Evolutionary conservation across 2,888 invertebrate genomes (phyloP), one percentile per base, ranked within the genome.

Genomic region (Dicyrtomina minuta): DNA sequence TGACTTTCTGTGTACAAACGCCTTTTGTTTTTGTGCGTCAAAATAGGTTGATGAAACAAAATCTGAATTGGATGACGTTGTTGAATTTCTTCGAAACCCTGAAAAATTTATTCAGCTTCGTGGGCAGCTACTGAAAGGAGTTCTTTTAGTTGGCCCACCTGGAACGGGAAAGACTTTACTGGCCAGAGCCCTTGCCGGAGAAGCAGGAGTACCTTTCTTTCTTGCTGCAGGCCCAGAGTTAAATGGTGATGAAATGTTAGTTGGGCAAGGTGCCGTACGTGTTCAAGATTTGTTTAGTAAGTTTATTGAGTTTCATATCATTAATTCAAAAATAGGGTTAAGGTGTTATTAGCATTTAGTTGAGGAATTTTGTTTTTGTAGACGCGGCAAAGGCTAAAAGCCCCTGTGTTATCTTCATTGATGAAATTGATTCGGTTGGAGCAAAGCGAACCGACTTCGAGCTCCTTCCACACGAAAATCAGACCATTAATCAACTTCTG

Each of bases 351-450:
- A n/a, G n/a, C n/a, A n/a, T n/a, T 17, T 46, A 20, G 4, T 46
- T 46, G 4, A 51, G 70, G n/a, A n/a, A n/a, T 8, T 33, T 33
- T 74, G 55, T 61, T 53, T 70, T 82, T 83, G 26, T 81, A 95
- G 95, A 92, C 82, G 91, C 93, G 5, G 98, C 98, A 2, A 97
- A 97, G 80, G 90, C 91, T 79, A 86, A 91, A 39, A 93, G 97
- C 1, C 99, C 99, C 0, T 98, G 98, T 83, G 97, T 99, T 0
- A 91, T 99, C 76, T 99, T 99, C 83, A 97, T 99, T 71, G 99
- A 99, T 82, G 99, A 99, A 86, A 98, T 99, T 67, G 99, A 99
- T 84, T 96, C 98, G 0, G 97, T 99, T 15, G 99, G 99, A 3
- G 92, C 94, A 46, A 97, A 96, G 82, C 85, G 99, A 70, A 96